phyloP scores from a whole-genome alignment of 2,797 vertebrate genomes.

The Pampus argenteus region DNA sequence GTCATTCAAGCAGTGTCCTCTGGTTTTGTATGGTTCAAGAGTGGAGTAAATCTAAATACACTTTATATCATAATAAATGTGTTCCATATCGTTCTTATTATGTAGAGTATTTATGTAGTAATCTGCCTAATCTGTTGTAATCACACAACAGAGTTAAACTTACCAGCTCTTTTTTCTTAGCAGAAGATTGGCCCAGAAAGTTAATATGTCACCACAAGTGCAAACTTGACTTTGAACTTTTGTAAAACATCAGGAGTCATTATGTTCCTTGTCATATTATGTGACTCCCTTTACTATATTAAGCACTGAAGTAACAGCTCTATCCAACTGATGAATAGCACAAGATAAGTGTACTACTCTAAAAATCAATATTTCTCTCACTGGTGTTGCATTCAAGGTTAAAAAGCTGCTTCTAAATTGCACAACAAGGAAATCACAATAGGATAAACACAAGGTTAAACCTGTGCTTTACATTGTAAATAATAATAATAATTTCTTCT shows the following conservation, averaged over 20 bases:
- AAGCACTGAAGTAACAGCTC: not conserved
- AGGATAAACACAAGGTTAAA: not conserved
- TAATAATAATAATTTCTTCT: no score
- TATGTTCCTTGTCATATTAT: slow-evolving; percentile 3
- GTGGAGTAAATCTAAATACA: not conserved
- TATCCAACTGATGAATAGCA: not conserved
- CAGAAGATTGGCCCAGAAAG: not conserved
- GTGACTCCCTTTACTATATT: not conserved
- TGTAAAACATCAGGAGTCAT: not conserved
- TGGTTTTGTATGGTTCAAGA: not conserved
- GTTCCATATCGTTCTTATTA: not conserved
- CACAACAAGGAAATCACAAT: slow-evolving; percentile 8
- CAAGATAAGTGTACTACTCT: not conserved
- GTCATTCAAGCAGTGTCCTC: not conserved
- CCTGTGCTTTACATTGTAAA: not conserved
- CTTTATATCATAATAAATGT: not conserved
- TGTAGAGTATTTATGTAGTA: not conserved
- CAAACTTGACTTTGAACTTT: slow-evolving; percentile 9
- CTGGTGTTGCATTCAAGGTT: slow-evolving; percentile 1
- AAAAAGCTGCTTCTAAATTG: not conserved
- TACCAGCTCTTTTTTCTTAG: not conserved
- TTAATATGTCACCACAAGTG: not conserved
- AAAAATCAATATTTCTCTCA: slow-evolving; percentile 11
- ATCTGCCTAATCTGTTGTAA: no score
- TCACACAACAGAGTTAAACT: not conserved